Evolutionary conservation across 53 echinoderm and acorn worm genomes (phyloP), one percentile per base, ranked within the genome.

Genomic region (Mesocentrotus franciscanus): DNA sequence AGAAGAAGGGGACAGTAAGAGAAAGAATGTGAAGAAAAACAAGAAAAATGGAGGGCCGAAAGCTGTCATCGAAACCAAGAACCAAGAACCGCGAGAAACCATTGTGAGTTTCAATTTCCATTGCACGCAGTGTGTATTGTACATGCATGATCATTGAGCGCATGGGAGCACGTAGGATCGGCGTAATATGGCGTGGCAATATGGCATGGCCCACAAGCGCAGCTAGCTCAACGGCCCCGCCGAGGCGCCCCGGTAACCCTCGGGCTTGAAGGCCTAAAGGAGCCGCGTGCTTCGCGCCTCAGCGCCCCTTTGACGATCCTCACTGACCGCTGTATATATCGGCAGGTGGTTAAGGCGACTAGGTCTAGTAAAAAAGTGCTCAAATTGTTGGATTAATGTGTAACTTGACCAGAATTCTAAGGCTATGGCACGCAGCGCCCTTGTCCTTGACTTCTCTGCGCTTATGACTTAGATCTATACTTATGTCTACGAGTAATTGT

Each of bases 1-100:
- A 91, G 97, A 97, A 90, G 85, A 84, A 85, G 95, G 97, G 29
- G 96, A 96, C 27, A 91, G 90, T 66, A 26, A n/a, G n/a, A 26
- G 89, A 60, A 59, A 56, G 34, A 95, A 93, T 72, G 93, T 93
- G 75, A 96, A 95, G 90, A 74, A 90, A 62, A 93, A 74, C 26
- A 94, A 94, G 94, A 56, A 76, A 16, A 36, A 55, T 1, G 14
- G 11, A 36, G 36, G 27, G 27, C 61, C 17, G 10, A 14, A 20
- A 15, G 71, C 78, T 24, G 83, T 75, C 22, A 62, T 49, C 49
- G 49, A 49, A 49, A 49, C 49, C 49, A 49, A 81, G 30, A 81
- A 84, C 8, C 94, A 94, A 62, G 84, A 94, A 84, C 94, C 94
- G 18, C 85, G 96, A 56, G 93, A 96, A 93, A 96, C 93, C 70